Percentiles rank a stretch among this genome's conserved stretches.
These are phyloP conservation scores for Drosophila kokeensis DNA, from an alignment of 2,888 invertebrate species.

Conservation along the genomic window DNA sequence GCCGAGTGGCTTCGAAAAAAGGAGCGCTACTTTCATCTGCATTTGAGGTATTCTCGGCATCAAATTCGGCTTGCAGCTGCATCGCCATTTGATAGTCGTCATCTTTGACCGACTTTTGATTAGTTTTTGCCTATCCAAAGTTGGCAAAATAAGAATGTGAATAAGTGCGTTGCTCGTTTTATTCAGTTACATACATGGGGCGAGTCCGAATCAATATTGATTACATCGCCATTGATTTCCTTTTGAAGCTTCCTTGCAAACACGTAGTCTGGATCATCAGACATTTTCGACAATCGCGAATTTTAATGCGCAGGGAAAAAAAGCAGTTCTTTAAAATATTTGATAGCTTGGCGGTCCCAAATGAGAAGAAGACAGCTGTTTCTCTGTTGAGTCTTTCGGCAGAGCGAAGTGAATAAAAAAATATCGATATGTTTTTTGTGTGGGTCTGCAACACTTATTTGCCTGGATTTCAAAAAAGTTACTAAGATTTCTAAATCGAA, in stretches of 20 bases:
- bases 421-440: background rate
- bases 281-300: constrained; percentile 54
- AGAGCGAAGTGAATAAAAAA: background rate
- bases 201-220: background rate
- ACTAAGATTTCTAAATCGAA: too few species aligned
- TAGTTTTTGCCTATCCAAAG: background rate
- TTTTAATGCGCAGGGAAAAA: constrained; percentile 4
- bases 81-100: constrained; percentile 70
- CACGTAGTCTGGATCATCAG: constrained; percentile 74
- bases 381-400: background rate
- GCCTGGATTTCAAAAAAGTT: too few species aligned
- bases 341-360: constrained; percentile 33
- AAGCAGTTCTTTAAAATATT: constrained; percentile 42
- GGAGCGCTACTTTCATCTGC: constrained; percentile 12
- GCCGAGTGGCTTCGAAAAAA: constrained; percentile 1
- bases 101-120: constrained; percentile 46
- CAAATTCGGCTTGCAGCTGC: constrained; percentile 69
- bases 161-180: constrained; percentile 10
- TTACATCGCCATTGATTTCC: constrained; percentile 56
- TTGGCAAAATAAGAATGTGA: background rate
- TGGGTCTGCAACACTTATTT: too few species aligned
- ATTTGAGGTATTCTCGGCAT: constrained; percentile 40
- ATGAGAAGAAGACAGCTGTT: constrained; percentile 28
- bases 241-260: constrained; percentile 74
- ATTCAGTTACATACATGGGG: constrained; percentile 20